Conservation (phyloP, 1,140 invertebrate species). For the Drosophila triauraria region DNA sequence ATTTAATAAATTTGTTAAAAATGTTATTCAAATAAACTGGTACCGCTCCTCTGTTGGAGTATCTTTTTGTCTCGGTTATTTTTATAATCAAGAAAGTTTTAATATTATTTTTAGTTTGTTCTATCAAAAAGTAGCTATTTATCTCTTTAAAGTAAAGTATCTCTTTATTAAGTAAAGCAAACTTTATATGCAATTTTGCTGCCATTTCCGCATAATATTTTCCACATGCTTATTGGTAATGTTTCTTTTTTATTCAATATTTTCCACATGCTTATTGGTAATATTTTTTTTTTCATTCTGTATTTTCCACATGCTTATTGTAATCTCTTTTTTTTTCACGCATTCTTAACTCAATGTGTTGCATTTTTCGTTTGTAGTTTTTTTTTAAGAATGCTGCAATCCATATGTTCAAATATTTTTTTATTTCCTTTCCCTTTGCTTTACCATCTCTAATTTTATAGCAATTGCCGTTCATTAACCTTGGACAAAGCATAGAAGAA, state of each 20-base stretch:
- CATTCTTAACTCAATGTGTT: slow-evolving; percentile 8
- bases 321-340: not conserved
- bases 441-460: slow-evolving; percentile 19
- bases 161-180: too few species aligned
- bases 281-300: not conserved
- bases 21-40: too few species aligned
- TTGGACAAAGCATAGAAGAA: slow-evolving; percentile 13
- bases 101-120: too few species aligned
- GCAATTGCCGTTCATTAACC: slow-evolving; percentile 41
- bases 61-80: not conserved
- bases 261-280: slow-evolving; percentile 10
- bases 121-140: too few species aligned
- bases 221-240: slow-evolving; percentile 6
- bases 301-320: slow-evolving; percentile 4
- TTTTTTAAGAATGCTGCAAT: slow-evolving; percentile 2
- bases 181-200: too few species aligned
- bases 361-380: not conserved
- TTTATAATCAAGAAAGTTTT: not conserved
- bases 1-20: too few species aligned
- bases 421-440: slow-evolving; percentile 1
- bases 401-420: not conserved
- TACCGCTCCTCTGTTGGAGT: too few species aligned
- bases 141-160: not conserved
- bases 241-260: not conserved
- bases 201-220: not conserved